phyloP scores from a whole-genome alignment of 2,113 vertebrate genomes.

The Addax nasomaculatus region DNA sequence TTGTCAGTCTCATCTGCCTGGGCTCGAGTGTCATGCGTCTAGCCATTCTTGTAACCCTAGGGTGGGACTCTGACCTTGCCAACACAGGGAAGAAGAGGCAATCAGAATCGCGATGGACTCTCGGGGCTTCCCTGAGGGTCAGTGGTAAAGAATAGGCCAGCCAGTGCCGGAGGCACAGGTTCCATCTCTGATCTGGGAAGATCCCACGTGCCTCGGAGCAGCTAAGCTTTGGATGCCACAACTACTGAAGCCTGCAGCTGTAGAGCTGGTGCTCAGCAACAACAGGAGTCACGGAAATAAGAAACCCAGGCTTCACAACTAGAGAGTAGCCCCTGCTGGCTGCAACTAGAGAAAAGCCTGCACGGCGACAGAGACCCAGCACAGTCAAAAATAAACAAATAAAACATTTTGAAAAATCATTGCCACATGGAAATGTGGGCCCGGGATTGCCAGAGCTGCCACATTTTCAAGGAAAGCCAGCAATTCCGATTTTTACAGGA shows the following conservation, averaged over 20 bases:
- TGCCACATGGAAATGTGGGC: not conserved
- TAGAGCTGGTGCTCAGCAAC: not conserved
- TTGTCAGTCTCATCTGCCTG: not conserved
- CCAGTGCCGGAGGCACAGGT: not conserved
- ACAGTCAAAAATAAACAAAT: not conserved
- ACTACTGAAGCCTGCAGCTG: not conserved
- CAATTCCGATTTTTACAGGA: not conserved
- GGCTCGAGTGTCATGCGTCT: not conserved
- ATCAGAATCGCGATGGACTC: not conserved
- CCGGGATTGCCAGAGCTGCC: not conserved
- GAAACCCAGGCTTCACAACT: not conserved
- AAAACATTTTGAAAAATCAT: not conserved
- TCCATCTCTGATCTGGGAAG: not conserved
- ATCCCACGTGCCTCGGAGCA: rapidly evolving
- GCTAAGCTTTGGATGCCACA: not conserved
- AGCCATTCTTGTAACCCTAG: not conserved
- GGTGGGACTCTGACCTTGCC: not conserved
- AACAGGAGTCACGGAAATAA: not conserved
- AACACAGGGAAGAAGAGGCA: not conserved
- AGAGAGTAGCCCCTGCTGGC: not conserved
- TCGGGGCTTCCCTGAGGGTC: not conserved
- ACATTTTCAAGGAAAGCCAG: not conserved
- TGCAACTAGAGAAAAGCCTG: not conserved
- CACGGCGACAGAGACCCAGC: not conserved
- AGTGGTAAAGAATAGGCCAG: not conserved